Conservation (phyloP, 2,888 invertebrate genomes). For the Monopis laevigella region DNA sequence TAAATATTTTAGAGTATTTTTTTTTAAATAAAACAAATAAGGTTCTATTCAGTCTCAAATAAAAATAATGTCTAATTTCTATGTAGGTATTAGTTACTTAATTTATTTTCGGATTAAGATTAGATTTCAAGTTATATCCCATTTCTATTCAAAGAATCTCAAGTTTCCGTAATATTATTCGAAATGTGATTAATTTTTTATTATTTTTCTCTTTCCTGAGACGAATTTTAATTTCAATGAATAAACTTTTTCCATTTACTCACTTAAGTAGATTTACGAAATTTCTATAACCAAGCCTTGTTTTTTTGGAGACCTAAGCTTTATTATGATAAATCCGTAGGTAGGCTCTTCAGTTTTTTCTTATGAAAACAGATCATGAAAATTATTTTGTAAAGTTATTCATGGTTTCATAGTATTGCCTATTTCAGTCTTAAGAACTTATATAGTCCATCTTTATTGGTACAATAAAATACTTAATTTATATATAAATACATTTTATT, state of each 20-base stretch:
- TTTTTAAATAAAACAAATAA: not conserved
- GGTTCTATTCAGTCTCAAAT: not conserved
- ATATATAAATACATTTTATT: too few species aligned
- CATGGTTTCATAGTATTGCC: too few species aligned
- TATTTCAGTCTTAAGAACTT: too few species aligned
- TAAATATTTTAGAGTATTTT: not conserved
- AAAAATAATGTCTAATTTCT: too few species aligned
- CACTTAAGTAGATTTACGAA: conserved; percentile 10
- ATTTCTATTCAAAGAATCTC: conserved; percentile 8
- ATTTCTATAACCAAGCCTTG: conserved; percentile 1
- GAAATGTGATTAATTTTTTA: conserved; percentile 5
- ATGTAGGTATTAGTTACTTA: too few species aligned
- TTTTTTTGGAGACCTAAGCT: too few species aligned
- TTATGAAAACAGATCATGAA: too few species aligned
- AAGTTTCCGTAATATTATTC: conserved; percentile 5
- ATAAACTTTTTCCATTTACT: conserved; percentile 14
- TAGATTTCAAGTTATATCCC: conserved; percentile 8
- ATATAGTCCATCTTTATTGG: too few species aligned
- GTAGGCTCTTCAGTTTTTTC: too few species aligned
- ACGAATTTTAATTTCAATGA: conserved; percentile 12
- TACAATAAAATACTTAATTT: too few species aligned
- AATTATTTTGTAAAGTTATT: too few species aligned
- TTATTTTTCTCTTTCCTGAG: not conserved
- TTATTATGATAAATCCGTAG: too few species aligned
- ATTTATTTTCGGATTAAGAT: not conserved